These are phyloP conservation scores for Delichon dasypus DNA, from an alignment of 2,797 vertebrate species.

Conservation along the genomic window DNA sequence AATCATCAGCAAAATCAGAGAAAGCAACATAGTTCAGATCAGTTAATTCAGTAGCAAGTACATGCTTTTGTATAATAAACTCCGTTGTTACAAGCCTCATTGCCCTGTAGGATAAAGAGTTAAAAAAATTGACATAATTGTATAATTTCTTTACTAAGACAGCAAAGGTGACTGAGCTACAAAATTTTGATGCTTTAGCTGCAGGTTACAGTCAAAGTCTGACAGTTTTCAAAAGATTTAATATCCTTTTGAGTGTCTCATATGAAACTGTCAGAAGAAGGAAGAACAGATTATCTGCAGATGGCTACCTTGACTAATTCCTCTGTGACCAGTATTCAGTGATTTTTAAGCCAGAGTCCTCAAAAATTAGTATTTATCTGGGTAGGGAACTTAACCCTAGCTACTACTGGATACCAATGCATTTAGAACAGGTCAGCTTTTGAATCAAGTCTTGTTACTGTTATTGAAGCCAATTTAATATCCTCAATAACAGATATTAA, in stretches of 20 bases:
- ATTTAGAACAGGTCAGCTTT: background rate
- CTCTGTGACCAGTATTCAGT: background rate
- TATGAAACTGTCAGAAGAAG: background rate
- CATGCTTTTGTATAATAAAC: background rate
- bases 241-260: rapidly evolving
- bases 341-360: background rate
- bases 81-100: background rate
- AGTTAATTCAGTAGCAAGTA: background rate
- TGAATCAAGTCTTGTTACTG: background rate
- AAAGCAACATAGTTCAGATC: background rate
- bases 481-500: background rate
- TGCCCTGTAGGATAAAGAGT: background rate
- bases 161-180: background rate
- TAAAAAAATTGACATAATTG: background rate
- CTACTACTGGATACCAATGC: background rate
- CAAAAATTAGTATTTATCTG: background rate
- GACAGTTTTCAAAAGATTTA: background rate
- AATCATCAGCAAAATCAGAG: background rate
- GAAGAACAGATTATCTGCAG: background rate
- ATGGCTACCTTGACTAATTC: background rate
- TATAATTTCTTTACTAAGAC: background rate
- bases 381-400: background rate
- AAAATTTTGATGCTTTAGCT: background rate
- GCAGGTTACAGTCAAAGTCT: background rate
- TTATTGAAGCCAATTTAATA: background rate